These are phyloP conservation scores for Calidris pygmaea DNA, from an alignment of 2,113 vertebrate genomes.

Conservation along the genomic window DNA sequence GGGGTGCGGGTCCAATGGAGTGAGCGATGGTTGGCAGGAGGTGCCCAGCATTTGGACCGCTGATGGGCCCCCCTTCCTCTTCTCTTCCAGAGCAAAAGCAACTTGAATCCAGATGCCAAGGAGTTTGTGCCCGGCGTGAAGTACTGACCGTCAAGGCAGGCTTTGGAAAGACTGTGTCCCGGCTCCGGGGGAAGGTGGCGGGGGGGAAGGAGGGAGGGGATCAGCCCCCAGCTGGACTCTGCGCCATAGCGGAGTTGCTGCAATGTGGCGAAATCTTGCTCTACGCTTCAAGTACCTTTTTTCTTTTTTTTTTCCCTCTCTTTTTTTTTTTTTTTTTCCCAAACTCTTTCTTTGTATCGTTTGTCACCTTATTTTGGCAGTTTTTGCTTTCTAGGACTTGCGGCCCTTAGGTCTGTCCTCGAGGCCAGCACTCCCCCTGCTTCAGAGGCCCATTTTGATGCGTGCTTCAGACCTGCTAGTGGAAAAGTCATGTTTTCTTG, in stretches of 20 bases:
- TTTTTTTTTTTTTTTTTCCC: background rate
- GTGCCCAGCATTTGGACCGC: accelerated
- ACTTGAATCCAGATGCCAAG: slow-evolving; percentile 97
- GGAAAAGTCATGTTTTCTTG: background rate
- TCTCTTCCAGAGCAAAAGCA: slow-evolving; percentile 91
- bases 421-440: background rate
- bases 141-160: slow-evolving; percentile 82
- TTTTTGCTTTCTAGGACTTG: background rate
- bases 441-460: background rate
- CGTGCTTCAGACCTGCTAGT: background rate
- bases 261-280: slow-evolving; percentile 7
- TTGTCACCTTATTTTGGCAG: background rate
- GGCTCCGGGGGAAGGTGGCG: background rate
- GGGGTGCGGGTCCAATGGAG: background rate
- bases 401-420: background rate
- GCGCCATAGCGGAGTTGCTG: slow-evolving; percentile 41
- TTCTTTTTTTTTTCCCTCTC: no score
- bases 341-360: background rate
- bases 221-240: background rate
- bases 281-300: slow-evolving; percentile 30
- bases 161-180: slow-evolving; percentile 64
- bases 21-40: background rate
- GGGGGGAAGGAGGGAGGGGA: background rate
- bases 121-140: slow-evolving; percentile 97
- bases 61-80: background rate